Conservation (phyloP, 2,888 invertebrate genomes). For the Altica lythri region DNA sequence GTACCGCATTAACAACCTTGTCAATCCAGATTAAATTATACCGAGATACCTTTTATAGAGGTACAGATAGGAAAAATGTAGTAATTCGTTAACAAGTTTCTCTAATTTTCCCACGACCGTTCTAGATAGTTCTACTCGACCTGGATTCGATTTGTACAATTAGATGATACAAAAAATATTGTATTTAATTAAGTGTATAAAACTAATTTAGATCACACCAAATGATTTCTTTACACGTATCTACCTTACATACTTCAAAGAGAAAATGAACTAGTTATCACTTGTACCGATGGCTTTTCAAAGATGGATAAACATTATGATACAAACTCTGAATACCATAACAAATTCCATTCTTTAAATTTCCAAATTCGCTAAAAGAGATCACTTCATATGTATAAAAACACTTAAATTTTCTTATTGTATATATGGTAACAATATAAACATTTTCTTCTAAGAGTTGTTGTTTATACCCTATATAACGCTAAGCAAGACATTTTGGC, state of each 20-base stretch:
- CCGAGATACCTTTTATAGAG: constrained; percentile 50
- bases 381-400: too few relatives aligned
- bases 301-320: too few relatives aligned
- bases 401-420: too few relatives aligned
- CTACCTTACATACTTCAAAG: too few relatives aligned
- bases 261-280: too few relatives aligned
- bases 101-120: constrained; percentile 49
- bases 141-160: constrained; percentile 33
- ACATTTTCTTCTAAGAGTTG: constrained; percentile 3
- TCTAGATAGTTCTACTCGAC: constrained; percentile 39
- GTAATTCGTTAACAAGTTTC: constrained; percentile 45
- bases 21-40: constrained; percentile 53
- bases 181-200: constrained; percentile 37
- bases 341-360: too few relatives aligned
- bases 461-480: constrained; percentile 26
- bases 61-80: constrained; percentile 46
- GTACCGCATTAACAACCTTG: constrained; percentile 52
- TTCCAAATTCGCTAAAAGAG: too few relatives aligned
- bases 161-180: constrained; percentile 37
- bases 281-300: too few relatives aligned
- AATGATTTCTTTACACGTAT: not conserved
- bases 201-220: constrained; percentile 37
- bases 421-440: too few relatives aligned
- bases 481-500: constrained; percentile 38
- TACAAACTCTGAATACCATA: too few relatives aligned